Evolutionary conservation across 2,888 invertebrate genomes (phyloP).

Genomic region (Eristalis intricaria): DNA sequence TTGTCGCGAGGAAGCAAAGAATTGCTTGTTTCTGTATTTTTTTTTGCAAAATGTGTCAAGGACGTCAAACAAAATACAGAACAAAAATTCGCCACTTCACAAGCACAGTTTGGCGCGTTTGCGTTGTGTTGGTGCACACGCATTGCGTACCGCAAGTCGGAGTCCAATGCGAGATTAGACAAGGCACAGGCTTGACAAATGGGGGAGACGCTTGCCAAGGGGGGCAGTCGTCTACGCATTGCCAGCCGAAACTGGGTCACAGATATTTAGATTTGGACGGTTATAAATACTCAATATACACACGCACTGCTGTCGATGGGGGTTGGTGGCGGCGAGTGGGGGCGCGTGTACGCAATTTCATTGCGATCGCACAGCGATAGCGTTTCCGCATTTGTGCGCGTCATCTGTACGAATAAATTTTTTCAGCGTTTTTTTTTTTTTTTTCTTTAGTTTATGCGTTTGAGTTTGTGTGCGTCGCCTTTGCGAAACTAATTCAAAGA

Average conservation of each 20-base stretch:
- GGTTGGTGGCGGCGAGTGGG: background rate
- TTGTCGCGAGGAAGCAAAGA: constrained; percentile 12
- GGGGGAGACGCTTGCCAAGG: constrained; percentile 6
- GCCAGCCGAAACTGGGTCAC: constrained; percentile 56
- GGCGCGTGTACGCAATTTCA: constrained; percentile 36
- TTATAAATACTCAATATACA: constrained; percentile 30
- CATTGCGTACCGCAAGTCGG: constrained; percentile 53
- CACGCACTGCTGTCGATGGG: background rate
- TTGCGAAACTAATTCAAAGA: constrained; percentile 20
- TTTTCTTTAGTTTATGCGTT: background rate
- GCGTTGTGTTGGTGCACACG: constrained; percentile 42
- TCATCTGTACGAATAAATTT: constrained; percentile 34
- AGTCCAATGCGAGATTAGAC: constrained; percentile 33
- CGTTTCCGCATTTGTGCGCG: constrained; percentile 50
- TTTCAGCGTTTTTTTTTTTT: background rate
- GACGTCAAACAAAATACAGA: constrained; percentile 15
- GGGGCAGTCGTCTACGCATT: constrained; percentile 35
- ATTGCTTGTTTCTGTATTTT: background rate
- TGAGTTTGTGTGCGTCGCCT: background rate
- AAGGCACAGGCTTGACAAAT: constrained; percentile 27
- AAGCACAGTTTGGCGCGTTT: constrained; percentile 6
- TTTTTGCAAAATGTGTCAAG: constrained; percentile 66
- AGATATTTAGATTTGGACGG: constrained; percentile 55
- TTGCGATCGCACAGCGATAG: constrained; percentile 25
- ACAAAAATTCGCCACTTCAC: constrained; percentile 46